phyloP scores from a whole-genome alignment of 2,888 invertebrate species.

The Aromia moschata region DNA sequence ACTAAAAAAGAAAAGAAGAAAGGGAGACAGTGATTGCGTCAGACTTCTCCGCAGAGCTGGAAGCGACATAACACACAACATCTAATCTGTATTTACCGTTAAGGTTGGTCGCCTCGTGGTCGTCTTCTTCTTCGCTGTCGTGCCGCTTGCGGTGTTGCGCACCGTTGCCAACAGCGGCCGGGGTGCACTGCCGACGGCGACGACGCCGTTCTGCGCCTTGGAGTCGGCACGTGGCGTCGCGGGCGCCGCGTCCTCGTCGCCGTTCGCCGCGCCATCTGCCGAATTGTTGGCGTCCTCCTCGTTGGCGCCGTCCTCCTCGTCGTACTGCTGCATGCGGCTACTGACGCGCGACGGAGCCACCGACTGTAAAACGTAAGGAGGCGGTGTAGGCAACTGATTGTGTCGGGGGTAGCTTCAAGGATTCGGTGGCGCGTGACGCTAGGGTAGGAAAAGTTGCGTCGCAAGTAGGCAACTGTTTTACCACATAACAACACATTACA shows the following conservation, averaged over 20 bases:
- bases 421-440: too few relatives aligned
- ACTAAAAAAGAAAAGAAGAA: too few relatives aligned
- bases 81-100: conserved; percentile 50
- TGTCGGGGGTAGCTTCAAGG: too few relatives aligned
- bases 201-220: conserved; percentile 42
- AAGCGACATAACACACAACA: neutral
- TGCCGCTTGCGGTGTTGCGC: conserved; percentile 38
- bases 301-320: conserved; percentile 64
- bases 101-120: conserved; percentile 45
- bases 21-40: too few relatives aligned
- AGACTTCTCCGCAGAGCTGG: neutral
- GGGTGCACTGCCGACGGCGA: conserved; percentile 49
- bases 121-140: conserved; percentile 53
- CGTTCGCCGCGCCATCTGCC: conserved; percentile 62
- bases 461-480: too few relatives aligned
- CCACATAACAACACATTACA: too few relatives aligned
- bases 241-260: conserved; percentile 60
- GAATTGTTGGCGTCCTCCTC: conserved; percentile 49
- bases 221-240: conserved; percentile 38
- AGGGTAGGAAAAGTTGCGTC: too few relatives aligned
- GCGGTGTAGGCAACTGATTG: too few relatives aligned
- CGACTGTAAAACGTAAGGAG: too few relatives aligned
- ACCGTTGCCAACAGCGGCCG: conserved; percentile 50
- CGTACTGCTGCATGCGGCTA: conserved; percentile 62
- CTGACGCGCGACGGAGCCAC: conserved; percentile 61